A percentile compares a stretch with the other conserved stretches of the same genome.
Conservation (phyloP, 2,113 vertebrate species). For the Galbula dea region DNA sequence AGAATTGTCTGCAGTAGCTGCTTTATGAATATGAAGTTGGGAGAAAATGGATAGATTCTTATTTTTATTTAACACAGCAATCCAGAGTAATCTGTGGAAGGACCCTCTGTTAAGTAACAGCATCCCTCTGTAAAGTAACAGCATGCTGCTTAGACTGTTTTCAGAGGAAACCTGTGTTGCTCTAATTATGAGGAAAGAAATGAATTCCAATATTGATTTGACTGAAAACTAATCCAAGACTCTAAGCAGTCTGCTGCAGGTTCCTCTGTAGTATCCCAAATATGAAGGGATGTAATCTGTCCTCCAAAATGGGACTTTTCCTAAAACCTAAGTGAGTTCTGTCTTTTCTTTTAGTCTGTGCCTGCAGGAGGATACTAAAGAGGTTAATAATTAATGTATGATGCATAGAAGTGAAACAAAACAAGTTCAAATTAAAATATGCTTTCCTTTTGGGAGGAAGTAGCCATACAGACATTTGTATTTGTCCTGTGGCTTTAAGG, state of each 20-base stretch:
- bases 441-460: neutral
- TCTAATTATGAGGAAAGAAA: neutral
- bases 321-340: neutral
- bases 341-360: neutral
- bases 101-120: too few species aligned
- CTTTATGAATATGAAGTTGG: neutral
- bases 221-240: neutral
- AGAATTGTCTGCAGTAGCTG: neutral
- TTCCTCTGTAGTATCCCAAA: neutral
- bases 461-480: neutral
- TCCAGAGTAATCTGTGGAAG: neutral
- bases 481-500: neutral
- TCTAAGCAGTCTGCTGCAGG: neutral
- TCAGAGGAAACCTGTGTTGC: neutral
- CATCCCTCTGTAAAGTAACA: neutral
- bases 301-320: neutral
- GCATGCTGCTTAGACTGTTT: neutral
- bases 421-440: neutral
- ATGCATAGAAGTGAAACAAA: neutral
- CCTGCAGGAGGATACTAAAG: neutral
- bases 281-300: neutral
- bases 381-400: neutral
- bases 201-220: neutral
- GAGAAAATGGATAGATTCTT: too few species aligned
- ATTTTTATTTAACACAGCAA: neutral